These are phyloP conservation scores for Micromys minutus DNA, from an alignment of 2,113 vertebrate species.

Conservation along the genomic window DNA sequence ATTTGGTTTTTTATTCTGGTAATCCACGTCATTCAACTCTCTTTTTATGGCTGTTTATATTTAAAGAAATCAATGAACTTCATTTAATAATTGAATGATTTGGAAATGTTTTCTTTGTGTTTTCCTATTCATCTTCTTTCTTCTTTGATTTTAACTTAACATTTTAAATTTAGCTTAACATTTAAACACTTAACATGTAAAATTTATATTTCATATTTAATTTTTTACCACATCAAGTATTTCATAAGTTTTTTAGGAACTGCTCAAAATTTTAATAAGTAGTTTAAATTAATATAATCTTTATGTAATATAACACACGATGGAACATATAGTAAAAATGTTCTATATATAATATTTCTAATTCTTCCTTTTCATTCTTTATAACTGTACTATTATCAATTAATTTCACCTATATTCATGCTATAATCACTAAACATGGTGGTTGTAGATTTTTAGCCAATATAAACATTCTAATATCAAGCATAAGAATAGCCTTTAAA, in stretches of 20 bases:
- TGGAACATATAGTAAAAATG: not conserved
- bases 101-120: not conserved
- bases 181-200: not conserved
- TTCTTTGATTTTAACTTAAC: not conserved
- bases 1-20: not conserved
- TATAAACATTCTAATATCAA: not conserved
- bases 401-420: not conserved
- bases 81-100: not conserved
- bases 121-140: not conserved
- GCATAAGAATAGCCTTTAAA: not conserved
- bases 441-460: not conserved
- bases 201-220: not conserved
- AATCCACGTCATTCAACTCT: not conserved
- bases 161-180: not conserved
- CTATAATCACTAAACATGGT: not conserved
- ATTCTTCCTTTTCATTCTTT: not conserved
- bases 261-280: not conserved
- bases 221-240: not conserved
- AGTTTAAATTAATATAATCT: constrained; percentile 25
- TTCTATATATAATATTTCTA: not conserved
- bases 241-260: not conserved
- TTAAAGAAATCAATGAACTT: not conserved
- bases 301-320: not conserved
- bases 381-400: not conserved
- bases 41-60: not conserved